A percentile compares a stretch with the other conserved stretches of the same genome.
Evolutionary conservation across 2,888 invertebrate species (phyloP).

Genomic region (Chrysolina haemoptera): DNA sequence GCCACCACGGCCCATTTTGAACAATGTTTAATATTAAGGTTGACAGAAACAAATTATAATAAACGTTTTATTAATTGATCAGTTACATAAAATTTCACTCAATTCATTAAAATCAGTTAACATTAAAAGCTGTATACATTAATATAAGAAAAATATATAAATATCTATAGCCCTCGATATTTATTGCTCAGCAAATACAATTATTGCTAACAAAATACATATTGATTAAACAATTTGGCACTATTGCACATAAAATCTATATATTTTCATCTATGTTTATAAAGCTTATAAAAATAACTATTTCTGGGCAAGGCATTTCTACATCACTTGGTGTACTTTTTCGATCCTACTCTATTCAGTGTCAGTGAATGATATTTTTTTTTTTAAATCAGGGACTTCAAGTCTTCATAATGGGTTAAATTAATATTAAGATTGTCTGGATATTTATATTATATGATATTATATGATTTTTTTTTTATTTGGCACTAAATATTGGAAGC

Average conservation of each 20-base stretch:
- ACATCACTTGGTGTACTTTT: conserved; percentile 54
- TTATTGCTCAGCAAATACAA: conserved; percentile 12
- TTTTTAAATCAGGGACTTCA: conserved; percentile 20
- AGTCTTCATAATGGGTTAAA: conserved; percentile 2
- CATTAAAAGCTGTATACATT: conserved; percentile 49
- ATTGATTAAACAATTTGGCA: conserved; percentile 28
- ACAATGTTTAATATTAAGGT: no score
- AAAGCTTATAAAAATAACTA: conserved; percentile 61
- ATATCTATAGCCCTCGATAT: conserved; percentile 41
- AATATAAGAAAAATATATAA: conserved; percentile 51
- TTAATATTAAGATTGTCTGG: conserved; percentile 19
- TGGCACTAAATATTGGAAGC: conserved; percentile 20
- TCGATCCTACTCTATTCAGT: conserved; percentile 34
- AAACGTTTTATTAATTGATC: conserved; percentile 35
- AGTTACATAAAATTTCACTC: conserved; percentile 56
- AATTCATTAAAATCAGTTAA: conserved; percentile 56
- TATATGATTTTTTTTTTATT: conserved; percentile 3
- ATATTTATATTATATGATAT: neutral
- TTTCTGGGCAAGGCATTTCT: conserved; percentile 60
- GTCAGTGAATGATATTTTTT: neutral
- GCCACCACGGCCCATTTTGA: no score
- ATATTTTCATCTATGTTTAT: conserved; percentile 30
- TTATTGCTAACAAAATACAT: conserved; percentile 23
- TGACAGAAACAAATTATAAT: conserved; percentile 23
- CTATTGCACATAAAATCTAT: conserved; percentile 36